A percentile compares a stretch with the other conserved stretches of the same genome.
These are phyloP conservation scores for Chorisops tibialis DNA, from an alignment of 2,888 invertebrate species.

Conservation along the genomic window DNA sequence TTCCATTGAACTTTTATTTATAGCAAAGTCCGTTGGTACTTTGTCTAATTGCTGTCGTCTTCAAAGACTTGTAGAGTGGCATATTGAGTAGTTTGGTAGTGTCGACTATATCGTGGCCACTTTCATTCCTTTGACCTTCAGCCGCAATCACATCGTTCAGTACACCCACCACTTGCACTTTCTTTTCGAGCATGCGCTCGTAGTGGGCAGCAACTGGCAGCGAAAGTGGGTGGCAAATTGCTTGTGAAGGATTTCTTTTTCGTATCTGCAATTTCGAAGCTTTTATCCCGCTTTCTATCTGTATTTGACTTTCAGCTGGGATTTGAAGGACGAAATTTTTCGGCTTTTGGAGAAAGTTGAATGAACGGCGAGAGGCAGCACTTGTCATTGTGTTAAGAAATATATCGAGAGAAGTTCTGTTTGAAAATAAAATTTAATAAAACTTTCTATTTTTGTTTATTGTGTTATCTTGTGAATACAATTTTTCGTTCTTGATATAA, in stretches of 20 bases:
- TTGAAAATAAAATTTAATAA: too few species aligned
- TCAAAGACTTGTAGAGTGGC: too few species aligned
- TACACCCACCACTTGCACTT: conserved; percentile 28
- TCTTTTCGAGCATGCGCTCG: conserved; percentile 24
- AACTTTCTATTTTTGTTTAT: too few species aligned
- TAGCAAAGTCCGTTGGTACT: too few species aligned
- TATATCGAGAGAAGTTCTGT: too few species aligned
- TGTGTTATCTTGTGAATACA: too few species aligned
- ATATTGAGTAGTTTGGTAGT: too few species aligned
- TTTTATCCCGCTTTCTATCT: not conserved
- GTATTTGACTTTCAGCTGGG: conserved; percentile 36
- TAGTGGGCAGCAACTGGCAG: not conserved
- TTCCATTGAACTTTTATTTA: too few species aligned
- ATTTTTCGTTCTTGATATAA: too few species aligned
- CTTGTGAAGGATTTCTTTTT: not conserved
- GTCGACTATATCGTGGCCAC: not conserved
- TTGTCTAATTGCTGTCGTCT: too few species aligned
- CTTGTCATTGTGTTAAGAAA: too few species aligned
- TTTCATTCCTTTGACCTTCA: conserved; percentile 26
- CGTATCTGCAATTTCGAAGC: too few species aligned
- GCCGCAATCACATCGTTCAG: not conserved
- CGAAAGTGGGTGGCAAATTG: not conserved
- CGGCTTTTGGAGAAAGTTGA: conserved; percentile 16
- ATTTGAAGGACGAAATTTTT: conserved; percentile 36
- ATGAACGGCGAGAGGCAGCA: not conserved